Evolutionary conservation across 2,888 invertebrate species (phyloP).

Genomic region (Folsomia manolachei): DNA sequence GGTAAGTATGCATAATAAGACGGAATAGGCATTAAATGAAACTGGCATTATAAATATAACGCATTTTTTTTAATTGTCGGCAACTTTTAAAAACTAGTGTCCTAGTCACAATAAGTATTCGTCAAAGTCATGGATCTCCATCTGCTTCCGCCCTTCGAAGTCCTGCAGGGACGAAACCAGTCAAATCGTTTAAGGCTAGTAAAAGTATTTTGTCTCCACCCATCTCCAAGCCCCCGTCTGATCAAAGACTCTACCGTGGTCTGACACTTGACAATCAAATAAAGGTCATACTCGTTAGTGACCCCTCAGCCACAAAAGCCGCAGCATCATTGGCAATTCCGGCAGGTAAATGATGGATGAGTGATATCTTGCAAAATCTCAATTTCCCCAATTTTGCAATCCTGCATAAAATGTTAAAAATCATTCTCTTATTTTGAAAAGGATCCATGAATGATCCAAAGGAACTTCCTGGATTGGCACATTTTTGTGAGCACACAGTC

Average conservation of each 20-base stretch:
- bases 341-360: conserved; percentile 38
- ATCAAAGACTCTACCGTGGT: conserved; percentile 24
- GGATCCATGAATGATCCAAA: conserved; percentile 39
- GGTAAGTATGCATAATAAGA: not conserved
- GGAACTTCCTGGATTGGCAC: conserved; percentile 31
- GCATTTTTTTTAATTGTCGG: no score
- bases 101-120: not conserved
- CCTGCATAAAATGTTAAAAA: conserved; percentile 4
- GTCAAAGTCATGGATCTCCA: not conserved
- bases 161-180: not conserved
- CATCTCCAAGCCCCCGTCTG: not conserved
- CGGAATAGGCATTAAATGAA: no score
- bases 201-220: not conserved
- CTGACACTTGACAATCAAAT: conserved; percentile 30
- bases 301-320: conserved; percentile 31
- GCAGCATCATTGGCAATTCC: conserved; percentile 34
- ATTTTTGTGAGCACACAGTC: conserved; percentile 37
- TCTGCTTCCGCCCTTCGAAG: not conserved
- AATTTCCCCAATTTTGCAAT: not conserved
- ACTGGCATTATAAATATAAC: no score
- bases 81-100: no score
- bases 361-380: not conserved
- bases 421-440: conserved; percentile 68
- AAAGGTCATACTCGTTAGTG: conserved; percentile 32
- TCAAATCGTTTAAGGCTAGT: not conserved